Evolutionary conservation across 2,888 invertebrate species (phyloP), one percentile per base, ranked within the genome.

Genomic region (Eremobia ochroleuca): DNA sequence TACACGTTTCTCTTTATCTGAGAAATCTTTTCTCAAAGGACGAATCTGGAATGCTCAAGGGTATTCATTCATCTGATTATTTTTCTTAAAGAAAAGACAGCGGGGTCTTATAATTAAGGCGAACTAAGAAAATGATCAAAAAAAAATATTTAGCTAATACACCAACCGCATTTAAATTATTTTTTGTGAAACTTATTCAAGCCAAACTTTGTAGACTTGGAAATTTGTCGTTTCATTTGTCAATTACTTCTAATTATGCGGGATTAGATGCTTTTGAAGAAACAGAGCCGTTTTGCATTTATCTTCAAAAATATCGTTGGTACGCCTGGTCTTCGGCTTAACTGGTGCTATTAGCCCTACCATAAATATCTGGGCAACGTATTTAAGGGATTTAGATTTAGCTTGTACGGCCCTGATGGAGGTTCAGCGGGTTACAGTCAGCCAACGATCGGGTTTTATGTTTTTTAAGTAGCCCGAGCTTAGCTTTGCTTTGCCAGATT

Each of bases 301-400:
- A 86, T 87, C 83, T 85, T 89, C 84, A 85, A 89, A 87, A 89
- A 88, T 83, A 87, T 90, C 85, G 90, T 89, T 92, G 88, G 86
- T 90, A 88, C 91, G 91, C 90, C 90, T 91, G 91, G 92, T 91
- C 91, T 92, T 88, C 90, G 92, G 92, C 93, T 94, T 94, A 94
- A 92, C 93, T 93, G 94, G 90, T 93, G 93, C 94, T 94, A 94
- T 95, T 95, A 96, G 94, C 94, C 94, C 92, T 92, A 92, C 95
- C 93, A 95, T 96, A 96, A 96, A 96, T 96, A 96, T 96, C 93
- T 94, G 94, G 93, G 93, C 92, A 92, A 92, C 93, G 94, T 94
- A 95, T 95, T 96, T 94, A 94, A 93, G 92, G 95, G 96, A 96
- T 96, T 95, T 94, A 93, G 94, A 93, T 93, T 93, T 93, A 95